Evolutionary conservation across 2,888 invertebrate species (phyloP).

Genomic region (Zelleria hepariella): DNA sequence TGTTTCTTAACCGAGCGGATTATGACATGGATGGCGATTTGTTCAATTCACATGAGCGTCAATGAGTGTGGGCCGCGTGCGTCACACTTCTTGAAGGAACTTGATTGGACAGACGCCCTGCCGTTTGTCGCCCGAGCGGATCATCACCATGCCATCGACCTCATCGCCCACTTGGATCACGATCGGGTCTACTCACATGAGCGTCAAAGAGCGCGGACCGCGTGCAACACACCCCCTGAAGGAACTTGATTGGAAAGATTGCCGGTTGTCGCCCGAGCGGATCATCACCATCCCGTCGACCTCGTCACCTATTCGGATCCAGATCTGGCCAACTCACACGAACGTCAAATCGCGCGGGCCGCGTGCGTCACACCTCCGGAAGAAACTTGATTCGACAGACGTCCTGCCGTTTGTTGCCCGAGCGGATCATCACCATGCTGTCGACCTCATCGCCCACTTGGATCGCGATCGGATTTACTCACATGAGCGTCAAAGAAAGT

Average conservation of each 20-base stretch:
- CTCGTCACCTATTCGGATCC: slow-evolving; percentile 91
- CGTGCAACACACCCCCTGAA: too few relatives aligned
- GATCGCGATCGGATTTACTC: slow-evolving; percentile 81
- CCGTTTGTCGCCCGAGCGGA: slow-evolving; percentile 92
- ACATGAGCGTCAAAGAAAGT: neutral
- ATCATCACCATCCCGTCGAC: slow-evolving; percentile 94
- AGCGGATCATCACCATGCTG: slow-evolving; percentile 94
- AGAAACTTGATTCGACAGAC: slow-evolving; percentile 95
- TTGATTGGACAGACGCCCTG: slow-evolving; percentile 95
- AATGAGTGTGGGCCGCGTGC: too few relatives aligned
- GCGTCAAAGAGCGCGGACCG: too few relatives aligned
- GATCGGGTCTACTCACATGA: too few relatives aligned
- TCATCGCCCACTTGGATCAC: slow-evolving; percentile 90
- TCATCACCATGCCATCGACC: too few relatives aligned
- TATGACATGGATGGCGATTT: too few relatives aligned
- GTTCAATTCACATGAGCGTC: too few relatives aligned
- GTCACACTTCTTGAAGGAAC: slow-evolving; percentile 96
- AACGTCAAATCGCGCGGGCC: too few relatives aligned
- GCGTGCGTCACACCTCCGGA: slow-evolving; percentile 92
- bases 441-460: too few relatives aligned
- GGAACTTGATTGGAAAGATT: slow-evolving; percentile 94
- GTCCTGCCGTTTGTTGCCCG: slow-evolving; percentile 93
- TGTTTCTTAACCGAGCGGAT: too few relatives aligned
- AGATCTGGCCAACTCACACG: too few relatives aligned
- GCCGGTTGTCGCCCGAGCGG: too few relatives aligned